A percentile compares a stretch with the other conserved stretches of the same genome.
Evolutionary conservation across 2,797 vertebrate species (phyloP).

Genomic region (Brachyalestes nurse): DNA sequence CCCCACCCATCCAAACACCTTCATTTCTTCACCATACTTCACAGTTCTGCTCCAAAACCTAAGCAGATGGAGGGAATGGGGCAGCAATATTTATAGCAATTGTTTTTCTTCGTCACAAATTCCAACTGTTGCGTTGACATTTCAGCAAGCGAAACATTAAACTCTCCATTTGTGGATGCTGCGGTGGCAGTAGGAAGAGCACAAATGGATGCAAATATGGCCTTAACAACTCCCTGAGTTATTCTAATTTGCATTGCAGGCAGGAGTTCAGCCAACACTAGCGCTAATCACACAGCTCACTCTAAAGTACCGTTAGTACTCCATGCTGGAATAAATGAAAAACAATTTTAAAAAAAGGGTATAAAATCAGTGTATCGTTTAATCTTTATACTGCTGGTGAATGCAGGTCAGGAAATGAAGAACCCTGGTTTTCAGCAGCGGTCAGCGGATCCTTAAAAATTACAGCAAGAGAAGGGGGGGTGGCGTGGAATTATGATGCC

Average conservation of each 20-base stretch:
- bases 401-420: slow-evolving; percentile 24
- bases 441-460: slow-evolving; percentile 51
- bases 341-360: neutral
- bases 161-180: slow-evolving; percentile 34
- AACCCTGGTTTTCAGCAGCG: slow-evolving; percentile 32
- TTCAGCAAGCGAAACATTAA: slow-evolving; percentile 38
- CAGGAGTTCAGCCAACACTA: slow-evolving; percentile 20
- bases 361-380: slow-evolving; percentile 36
- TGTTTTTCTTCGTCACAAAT: neutral
- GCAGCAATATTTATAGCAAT: neutral
- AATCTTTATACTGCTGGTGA: slow-evolving; percentile 35
- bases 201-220: slow-evolving; percentile 49
- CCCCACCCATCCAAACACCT: neutral
- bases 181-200: slow-evolving; percentile 20
- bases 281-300: slow-evolving; percentile 40
- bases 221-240: slow-evolving; percentile 23
- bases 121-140: slow-evolving; percentile 41
- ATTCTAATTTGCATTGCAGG: slow-evolving; percentile 41
- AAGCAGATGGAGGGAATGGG: neutral
- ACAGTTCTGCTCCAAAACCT: neutral
- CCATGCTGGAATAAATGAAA: neutral
- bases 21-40: neutral
- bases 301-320: slow-evolving; percentile 44
- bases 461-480: slow-evolving; percentile 24
- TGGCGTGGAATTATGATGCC: slow-evolving; percentile 45